Evolutionary conservation across 2,797 vertebrate species (phyloP), one percentile per base, ranked within the genome.

Genomic region (Morus bassanus): DNA sequence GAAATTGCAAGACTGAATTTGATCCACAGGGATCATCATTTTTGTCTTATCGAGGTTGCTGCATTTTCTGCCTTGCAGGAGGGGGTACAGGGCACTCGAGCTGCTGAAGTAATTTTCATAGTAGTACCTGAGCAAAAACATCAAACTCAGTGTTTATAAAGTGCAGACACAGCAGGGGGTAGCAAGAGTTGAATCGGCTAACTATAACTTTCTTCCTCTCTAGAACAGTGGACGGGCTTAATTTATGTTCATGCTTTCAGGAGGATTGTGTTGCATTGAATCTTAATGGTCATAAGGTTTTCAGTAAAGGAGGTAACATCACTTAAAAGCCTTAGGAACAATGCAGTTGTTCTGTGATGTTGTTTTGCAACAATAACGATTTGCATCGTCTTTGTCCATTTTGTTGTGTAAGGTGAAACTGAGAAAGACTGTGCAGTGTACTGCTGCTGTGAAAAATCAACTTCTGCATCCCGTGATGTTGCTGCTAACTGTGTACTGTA

Each of bases 1-100:
- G 51, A 43, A 54, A 4, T 11, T 14, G 11, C 25, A 10, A 41
- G 83, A 18, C 54, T 41, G 43, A 28, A 9, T 33, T 30, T 46
- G 45, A 19, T 43, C 27, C 1, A 0, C 3, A 3, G 24, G 23
- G 30, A 8, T 18, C 45, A 22, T 30, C 0, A 1, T 22, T 80
- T 79, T 23, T 33, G 11, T 24, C 65, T 45, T 28, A 10, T 61
- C 7, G 7, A 31, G 19, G n/a, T 10, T 33, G 43, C 37, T 10
- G 57, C 8, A 1, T 16, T 14, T 51, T 61, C 39, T 65, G 45
- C 25, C 1, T 0, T 17, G 48, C 9, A 2, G 39, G n/a, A n/a
- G n/a, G n/a, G 8, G 10, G 15, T 11, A 7, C 12, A n/a, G 51
- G 18, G 37, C 4, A 5, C 28, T 33, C 5, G 4, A 12, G 63